Conservation (phyloP, 2,888 invertebrate species). For the Conus canariensis region DNA sequence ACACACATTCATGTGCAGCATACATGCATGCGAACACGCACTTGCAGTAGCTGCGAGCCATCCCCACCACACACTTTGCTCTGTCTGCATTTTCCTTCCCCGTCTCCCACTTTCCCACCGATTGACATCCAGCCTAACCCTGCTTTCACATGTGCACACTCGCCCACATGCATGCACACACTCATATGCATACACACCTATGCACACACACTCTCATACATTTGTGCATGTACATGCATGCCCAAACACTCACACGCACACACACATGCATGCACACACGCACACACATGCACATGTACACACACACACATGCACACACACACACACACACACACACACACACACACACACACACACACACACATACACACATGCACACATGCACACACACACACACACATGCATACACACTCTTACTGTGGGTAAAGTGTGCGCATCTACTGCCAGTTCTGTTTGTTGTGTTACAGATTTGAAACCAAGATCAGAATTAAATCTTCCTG, state of each 20-base stretch:
- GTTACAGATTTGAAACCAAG: constrained; percentile 62
- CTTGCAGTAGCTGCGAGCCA: no score
- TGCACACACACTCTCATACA: no score
- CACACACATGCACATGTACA: background rate
- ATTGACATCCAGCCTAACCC: no score
- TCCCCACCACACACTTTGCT: no score
- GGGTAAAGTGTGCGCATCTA: no score
- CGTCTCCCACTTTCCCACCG: no score
- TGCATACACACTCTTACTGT: background rate
- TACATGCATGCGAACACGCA: no score
- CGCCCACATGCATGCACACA: no score
- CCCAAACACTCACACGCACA: background rate
- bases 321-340: background rate
- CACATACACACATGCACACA: background rate
- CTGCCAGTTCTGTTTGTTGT: background rate
- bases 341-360: background rate
- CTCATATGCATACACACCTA: no score
- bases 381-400: background rate
- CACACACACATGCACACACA: background rate
- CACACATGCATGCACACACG: background rate
- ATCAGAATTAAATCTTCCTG: constrained; percentile 64
- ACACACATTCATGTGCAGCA: no score
- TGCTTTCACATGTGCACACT: no score
- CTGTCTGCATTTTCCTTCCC: no score
- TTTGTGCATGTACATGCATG: background rate